phyloP scores from a whole-genome alignment of 2,797 vertebrate genomes.

The Yasuhikotakia modesta region DNA sequence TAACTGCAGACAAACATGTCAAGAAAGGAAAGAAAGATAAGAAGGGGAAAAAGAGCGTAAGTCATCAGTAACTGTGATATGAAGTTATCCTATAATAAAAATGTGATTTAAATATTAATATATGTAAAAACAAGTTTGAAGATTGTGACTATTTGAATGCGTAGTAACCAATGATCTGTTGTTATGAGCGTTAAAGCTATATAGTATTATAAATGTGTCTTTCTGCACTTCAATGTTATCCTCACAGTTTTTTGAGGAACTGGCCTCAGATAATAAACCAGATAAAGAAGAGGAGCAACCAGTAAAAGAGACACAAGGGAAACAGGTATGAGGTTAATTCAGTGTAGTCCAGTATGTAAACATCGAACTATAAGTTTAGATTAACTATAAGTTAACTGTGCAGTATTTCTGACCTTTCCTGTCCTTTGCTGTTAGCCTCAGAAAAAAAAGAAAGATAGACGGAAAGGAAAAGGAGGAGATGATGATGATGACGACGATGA shows the following conservation, averaged over 20 bases:
- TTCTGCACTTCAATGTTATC: slow-evolving; percentile 14
- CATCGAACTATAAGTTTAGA: too few species aligned
- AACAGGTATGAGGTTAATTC: slow-evolving; percentile 67
- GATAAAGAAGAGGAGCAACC: slow-evolving; percentile 73
- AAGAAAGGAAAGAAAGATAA: slow-evolving; percentile 83
- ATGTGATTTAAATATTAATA: not conserved
- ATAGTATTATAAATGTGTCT: not conserved
- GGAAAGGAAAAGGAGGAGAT: slow-evolving; percentile 77
- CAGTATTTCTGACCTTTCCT: not conserved
- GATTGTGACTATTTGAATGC: too few species aligned
- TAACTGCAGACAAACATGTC: slow-evolving; percentile 71
- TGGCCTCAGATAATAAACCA: slow-evolving; percentile 80
- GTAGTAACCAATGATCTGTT: too few species aligned
- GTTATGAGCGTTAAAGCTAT: too few species aligned
- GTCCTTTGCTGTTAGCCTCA: slow-evolving; percentile 65
- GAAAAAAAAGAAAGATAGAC: slow-evolving; percentile 84
- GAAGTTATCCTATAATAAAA: not conserved
- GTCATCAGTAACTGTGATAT: slow-evolving; percentile 48
- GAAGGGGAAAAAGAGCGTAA: slow-evolving; percentile 89
- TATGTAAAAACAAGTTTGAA: too few species aligned
- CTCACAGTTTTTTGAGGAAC: slow-evolving; percentile 86
- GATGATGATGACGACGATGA: slow-evolving; percentile 70
- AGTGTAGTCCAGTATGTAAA: not conserved
- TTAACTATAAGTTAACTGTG: not conserved
- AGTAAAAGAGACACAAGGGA: slow-evolving; percentile 74